These are phyloP conservation scores for Lepidotrigona ventralis DNA, from an alignment of 1,140 invertebrate species.

Conservation along the genomic window DNA sequence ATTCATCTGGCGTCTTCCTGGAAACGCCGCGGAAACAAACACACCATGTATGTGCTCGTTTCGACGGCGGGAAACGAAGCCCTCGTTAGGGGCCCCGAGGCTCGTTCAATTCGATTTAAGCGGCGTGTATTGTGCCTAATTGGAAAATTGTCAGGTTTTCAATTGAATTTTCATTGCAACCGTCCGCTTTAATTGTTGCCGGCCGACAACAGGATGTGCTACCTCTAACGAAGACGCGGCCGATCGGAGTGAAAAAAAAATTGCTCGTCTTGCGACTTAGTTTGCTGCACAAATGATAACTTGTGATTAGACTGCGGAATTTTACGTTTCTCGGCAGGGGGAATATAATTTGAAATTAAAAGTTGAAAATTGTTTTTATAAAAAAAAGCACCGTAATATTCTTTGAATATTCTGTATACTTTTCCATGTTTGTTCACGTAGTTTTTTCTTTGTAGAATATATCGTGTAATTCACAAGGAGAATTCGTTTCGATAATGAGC, in stretches of 20 bases:
- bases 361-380: no score
- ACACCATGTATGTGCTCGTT: neutral
- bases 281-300: no score
- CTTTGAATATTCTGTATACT: no score
- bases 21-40: slow-evolving; percentile 45
- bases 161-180: slow-evolving; percentile 44
- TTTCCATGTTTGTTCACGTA: no score
- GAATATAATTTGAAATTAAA: no score
- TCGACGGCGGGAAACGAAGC: slow-evolving; percentile 32
- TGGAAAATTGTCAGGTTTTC: slow-evolving; percentile 52
- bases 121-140: slow-evolving; percentile 39
- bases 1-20: slow-evolving; percentile 34
- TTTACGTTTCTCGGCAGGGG: no score
- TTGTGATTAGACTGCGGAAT: no score
- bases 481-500: neutral
- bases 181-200: slow-evolving; percentile 34
- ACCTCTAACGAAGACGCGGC: neutral
- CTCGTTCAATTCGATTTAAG: slow-evolving; percentile 45
- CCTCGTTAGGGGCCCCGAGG: slow-evolving; percentile 16
- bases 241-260: neutral
- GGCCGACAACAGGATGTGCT: neutral
- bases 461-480: neutral
- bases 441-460: no score
- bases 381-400: no score
- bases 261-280: no score